phyloP scores from a whole-genome alignment of 2,797 vertebrate species.

The Myotis daubentonii region DNA sequence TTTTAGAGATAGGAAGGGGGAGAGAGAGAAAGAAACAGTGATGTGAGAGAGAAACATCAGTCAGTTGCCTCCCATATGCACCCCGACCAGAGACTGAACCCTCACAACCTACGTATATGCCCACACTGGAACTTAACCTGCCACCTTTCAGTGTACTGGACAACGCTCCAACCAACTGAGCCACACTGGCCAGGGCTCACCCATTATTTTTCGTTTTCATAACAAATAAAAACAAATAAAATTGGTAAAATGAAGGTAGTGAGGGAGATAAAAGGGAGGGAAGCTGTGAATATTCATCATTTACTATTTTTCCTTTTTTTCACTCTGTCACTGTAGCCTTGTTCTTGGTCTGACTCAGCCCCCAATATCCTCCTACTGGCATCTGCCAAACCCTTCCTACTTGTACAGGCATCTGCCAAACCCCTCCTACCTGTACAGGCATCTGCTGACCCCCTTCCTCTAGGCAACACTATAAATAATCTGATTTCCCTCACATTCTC shows the following conservation, averaged over 20 bases:
- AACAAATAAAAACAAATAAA: conserved; percentile 16
- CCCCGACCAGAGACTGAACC: too few species aligned
- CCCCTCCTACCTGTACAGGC: not conserved
- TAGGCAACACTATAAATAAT: not conserved
- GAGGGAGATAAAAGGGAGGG: not conserved
- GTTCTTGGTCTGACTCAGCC: not conserved
- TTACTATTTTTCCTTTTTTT: not conserved
- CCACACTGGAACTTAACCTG: too few species aligned
- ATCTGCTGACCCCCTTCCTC: not conserved
- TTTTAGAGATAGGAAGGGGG: too few species aligned
- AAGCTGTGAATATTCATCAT: not conserved
- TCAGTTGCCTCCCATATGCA: too few species aligned
- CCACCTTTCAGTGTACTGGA: too few species aligned
- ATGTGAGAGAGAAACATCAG: too few species aligned
- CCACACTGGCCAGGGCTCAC: not conserved
- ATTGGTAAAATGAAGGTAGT: not conserved
- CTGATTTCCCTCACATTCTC: not conserved
- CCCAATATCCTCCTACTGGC: not conserved
- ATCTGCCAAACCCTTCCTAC: not conserved
- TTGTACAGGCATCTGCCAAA: not conserved
- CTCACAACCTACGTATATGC: too few species aligned
- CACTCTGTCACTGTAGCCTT: not conserved
- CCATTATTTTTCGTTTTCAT: not conserved
- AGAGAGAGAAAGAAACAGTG: too few species aligned
- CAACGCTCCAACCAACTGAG: too few species aligned